A percentile compares a stretch with the other conserved stretches of the same genome.
phyloP scores from a whole-genome alignment of 2,888 invertebrate species.

The Agrochola macilenta region DNA sequence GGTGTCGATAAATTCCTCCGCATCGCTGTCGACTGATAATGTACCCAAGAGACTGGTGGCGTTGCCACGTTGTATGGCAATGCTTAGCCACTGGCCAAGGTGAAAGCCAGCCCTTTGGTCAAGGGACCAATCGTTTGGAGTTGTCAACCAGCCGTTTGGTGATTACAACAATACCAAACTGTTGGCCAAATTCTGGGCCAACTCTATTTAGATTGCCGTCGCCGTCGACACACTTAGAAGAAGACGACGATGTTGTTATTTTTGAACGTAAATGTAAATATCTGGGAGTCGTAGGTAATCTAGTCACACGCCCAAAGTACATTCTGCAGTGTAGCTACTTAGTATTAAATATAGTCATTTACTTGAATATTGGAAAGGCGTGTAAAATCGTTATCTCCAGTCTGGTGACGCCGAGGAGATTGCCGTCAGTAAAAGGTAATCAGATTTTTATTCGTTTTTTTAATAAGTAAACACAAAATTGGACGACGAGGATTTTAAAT shows the following conservation, averaged over 20 bases:
- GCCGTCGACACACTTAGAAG: no score
- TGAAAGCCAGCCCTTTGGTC: no score
- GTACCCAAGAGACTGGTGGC: no score
- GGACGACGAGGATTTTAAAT: conserved; percentile 14
- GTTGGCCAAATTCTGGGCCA: no score
- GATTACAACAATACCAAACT: no score
- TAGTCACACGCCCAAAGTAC: not conserved
- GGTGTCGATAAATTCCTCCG: no score
- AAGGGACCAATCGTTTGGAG: no score
- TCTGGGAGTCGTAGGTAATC: not conserved
- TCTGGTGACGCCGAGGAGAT: conserved; percentile 35
- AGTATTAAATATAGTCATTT: conserved; percentile 14
- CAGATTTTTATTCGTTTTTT: conserved; percentile 24
- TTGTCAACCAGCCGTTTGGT: no score
- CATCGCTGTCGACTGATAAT: no score
- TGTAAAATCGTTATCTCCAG: conserved; percentile 30
- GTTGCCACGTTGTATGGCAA: no score
- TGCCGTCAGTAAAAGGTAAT: conserved; percentile 22
- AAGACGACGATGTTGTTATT: not conserved
- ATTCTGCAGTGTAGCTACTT: not conserved
- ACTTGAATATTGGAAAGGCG: conserved; percentile 31
- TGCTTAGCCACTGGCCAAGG: no score
- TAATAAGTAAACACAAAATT: conserved; percentile 2
- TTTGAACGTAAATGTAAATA: not conserved
- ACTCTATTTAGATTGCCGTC: no score